Evolutionary conservation across 2,888 invertebrate genomes (phyloP).

Genomic region (Marronus borbonicus): DNA sequence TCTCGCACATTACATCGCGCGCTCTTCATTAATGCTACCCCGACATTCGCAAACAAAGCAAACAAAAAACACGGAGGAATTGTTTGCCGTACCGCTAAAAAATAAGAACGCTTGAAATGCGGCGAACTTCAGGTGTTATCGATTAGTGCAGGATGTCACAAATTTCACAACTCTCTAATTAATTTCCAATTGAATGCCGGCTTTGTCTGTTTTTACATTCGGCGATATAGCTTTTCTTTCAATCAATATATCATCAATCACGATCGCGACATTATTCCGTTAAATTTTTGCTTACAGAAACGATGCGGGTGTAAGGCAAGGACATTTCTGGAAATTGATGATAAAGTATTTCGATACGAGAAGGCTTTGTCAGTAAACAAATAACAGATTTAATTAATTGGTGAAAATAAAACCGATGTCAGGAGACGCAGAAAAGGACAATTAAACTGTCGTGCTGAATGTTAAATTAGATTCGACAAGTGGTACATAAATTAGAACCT

Average conservation of each 20-base stretch:
- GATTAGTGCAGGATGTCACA: slow-evolving; percentile 11
- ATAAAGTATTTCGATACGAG: slow-evolving; percentile 5
- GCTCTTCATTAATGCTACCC: slow-evolving; percentile 12
- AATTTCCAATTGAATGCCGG: not conserved
- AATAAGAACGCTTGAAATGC: slow-evolving; percentile 3
- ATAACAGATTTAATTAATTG: slow-evolving; percentile 42
- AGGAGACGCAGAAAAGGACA: slow-evolving; percentile 24
- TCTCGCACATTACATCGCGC: slow-evolving; percentile 5
- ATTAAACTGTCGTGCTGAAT: slow-evolving; percentile 40
- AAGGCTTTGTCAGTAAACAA: slow-evolving; percentile 16
- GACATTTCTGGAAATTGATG: not conserved
- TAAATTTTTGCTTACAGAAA: slow-evolving; percentile 9
- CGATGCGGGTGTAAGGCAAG: not conserved
- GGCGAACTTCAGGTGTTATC: not conserved
- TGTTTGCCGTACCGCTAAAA: slow-evolving; percentile 12
- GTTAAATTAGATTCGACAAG: slow-evolving; percentile 44
- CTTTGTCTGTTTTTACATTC: not conserved
- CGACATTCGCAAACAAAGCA: slow-evolving; percentile 6
- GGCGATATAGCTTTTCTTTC: not conserved
- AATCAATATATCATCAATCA: slow-evolving; percentile 32
- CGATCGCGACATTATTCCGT: slow-evolving; percentile 6
- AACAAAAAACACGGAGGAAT: slow-evolving; percentile 11
- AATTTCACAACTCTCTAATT: slow-evolving; percentile 3
- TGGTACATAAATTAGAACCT: slow-evolving; percentile 45
- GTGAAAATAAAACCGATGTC: slow-evolving; percentile 31